A percentile compares a stretch with the other conserved stretches of the same genome.
Evolutionary conservation across 37 sponge, comb jelly and placozoan genomes (phyloP).

Genomic region (Lycopodina hypogea): DNA sequence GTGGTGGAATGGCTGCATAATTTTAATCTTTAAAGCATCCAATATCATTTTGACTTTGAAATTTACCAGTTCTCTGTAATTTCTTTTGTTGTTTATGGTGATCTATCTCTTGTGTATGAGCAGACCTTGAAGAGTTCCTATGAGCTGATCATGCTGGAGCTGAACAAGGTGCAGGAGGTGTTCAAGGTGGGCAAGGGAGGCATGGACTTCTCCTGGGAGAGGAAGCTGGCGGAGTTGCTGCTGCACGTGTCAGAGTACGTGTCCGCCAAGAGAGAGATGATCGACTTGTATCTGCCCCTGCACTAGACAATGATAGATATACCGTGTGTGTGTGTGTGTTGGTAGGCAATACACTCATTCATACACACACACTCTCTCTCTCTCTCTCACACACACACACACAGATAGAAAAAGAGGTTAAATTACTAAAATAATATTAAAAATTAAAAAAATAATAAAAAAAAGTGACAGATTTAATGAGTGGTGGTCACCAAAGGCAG

Average conservation of each 20-base stretch:
- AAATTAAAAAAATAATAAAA: neutral
- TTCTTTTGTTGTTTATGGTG: too few species aligned
- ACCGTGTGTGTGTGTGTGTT: too few species aligned
- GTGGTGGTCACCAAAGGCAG: neutral
- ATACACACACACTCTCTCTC: too few species aligned
- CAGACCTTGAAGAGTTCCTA: conserved; percentile 40
- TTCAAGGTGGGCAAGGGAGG: conserved; percentile 49
- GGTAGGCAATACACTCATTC: too few species aligned
- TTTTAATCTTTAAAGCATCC: too few species aligned
- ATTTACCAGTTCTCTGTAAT: too few species aligned
- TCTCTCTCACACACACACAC: too few species aligned
- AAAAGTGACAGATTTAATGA: too few species aligned
- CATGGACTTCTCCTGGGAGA: conserved; percentile 62
- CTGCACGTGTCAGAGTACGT: conserved; percentile 28
- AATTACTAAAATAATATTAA: neutral
- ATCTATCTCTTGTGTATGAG: too few species aligned
- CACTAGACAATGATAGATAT: neutral
- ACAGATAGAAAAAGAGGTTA: neutral
- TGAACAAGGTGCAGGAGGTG: conserved; percentile 44
- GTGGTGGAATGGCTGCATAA: too few species aligned
- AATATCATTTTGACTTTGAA: too few species aligned
- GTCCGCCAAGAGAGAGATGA: conserved; percentile 52
- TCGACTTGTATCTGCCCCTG: conserved; percentile 47
- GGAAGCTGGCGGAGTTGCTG: conserved; percentile 60
- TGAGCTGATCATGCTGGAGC: conserved; percentile 39